phyloP scores from a whole-genome alignment of 2,797 vertebrate genomes.

The Argya squamiceps region DNA sequence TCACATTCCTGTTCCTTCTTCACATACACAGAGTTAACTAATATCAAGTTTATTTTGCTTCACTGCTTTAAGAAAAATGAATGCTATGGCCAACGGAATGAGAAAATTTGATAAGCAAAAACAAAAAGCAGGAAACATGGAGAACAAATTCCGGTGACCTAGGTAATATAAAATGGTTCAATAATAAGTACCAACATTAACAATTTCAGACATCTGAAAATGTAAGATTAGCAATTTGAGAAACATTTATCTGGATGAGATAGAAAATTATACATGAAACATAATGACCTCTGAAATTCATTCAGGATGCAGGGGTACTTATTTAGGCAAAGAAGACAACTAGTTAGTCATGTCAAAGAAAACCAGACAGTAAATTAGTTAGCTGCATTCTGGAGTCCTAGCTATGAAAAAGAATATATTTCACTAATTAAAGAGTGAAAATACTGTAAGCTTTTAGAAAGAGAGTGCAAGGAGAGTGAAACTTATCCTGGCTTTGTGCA shows the following conservation, averaged over 20 bases:
- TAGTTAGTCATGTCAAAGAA: constrained; percentile 70
- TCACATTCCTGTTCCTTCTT: not conserved
- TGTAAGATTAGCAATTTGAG: constrained; percentile 60
- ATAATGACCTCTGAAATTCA: constrained; percentile 70
- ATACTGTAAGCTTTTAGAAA: constrained; percentile 23
- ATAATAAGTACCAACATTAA: constrained; percentile 59
- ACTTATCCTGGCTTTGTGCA: not conserved
- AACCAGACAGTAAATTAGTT: constrained; percentile 70
- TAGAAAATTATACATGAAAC: constrained; percentile 54
- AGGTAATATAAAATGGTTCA: constrained; percentile 55
- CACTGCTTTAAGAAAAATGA: constrained; percentile 33
- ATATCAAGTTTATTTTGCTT: constrained; percentile 36
- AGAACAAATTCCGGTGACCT: constrained; percentile 52
- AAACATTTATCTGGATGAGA: constrained; percentile 62
- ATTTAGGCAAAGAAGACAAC: constrained; percentile 62
- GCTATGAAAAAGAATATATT: constrained; percentile 55
- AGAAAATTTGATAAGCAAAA: constrained; percentile 58
- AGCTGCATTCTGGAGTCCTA: constrained; percentile 60
- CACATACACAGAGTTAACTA: not conserved
- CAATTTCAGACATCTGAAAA: constrained; percentile 62
- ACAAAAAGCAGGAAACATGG: constrained; percentile 55
- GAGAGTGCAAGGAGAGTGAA: not conserved
- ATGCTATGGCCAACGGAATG: not conserved
- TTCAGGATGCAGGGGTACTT: constrained; percentile 37
- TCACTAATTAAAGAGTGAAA: constrained; percentile 64